Percentiles rank a stretch among this genome's conserved stretches.
phyloP scores from a whole-genome alignment of 2,797 vertebrate genomes.

The Sebastes oblongus region DNA sequence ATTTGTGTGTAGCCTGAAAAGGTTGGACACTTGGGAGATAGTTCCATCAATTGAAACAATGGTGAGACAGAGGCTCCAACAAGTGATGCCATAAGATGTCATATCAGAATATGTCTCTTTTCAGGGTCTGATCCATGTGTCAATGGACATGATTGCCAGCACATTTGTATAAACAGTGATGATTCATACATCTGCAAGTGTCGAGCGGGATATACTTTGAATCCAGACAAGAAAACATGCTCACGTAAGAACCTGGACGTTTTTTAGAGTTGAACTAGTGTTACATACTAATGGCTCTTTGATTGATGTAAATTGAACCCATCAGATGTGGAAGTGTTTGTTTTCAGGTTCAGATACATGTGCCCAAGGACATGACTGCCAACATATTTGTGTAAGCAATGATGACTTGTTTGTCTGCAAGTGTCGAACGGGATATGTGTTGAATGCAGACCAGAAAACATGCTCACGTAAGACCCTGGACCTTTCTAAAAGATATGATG shows the following conservation, averaged over 20 bases:
- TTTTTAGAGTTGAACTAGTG: neutral
- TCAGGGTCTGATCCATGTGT: conserved; percentile 67
- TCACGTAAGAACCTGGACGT: conserved; percentile 72
- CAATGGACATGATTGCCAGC: conserved; percentile 80
- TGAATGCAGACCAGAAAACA: conserved; percentile 78
- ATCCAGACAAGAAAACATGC: conserved; percentile 80
- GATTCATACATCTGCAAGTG: conserved; percentile 80
- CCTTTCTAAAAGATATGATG: neutral
- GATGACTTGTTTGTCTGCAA: conserved; percentile 68
- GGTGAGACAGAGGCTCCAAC: neutral
- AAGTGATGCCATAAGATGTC: neutral
- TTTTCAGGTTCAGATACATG: conserved; percentile 72
- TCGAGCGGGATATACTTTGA: conserved; percentile 77
- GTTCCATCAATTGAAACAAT: neutral
- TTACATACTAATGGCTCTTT: neutral
- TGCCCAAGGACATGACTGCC: conserved; percentile 73
- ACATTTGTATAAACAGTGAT: conserved; percentile 74
- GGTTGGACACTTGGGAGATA: neutral
- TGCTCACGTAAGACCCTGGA: conserved; percentile 75
- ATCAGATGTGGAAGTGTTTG: conserved; percentile 19
- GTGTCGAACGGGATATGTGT: conserved; percentile 76
- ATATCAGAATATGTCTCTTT: conserved; percentile 29
- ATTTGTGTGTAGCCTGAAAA: neutral
- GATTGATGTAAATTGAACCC: neutral
- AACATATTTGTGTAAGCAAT: conserved; percentile 76